phyloP scores from a whole-genome alignment of 2,888 invertebrate species.

The Bembecia ichneumoniformis region DNA sequence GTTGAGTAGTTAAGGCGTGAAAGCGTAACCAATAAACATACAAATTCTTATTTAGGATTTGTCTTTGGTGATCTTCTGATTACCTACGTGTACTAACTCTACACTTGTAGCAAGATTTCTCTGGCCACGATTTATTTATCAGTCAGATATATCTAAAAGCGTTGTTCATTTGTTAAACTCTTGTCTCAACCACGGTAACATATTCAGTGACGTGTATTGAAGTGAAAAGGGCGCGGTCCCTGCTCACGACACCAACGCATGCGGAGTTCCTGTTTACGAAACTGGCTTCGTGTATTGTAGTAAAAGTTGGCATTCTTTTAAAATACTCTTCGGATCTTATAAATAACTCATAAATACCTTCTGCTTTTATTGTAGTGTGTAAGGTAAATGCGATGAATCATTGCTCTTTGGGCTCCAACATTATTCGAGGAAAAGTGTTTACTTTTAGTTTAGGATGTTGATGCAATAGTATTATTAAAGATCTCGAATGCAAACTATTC shows the following conservation, averaged over 20 bases:
- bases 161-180: too few species aligned
- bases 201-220: background rate
- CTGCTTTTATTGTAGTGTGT: background rate
- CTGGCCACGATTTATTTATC: slow-evolving; percentile 2
- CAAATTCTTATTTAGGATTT: too few species aligned
- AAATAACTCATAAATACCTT: background rate
- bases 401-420: too few species aligned
- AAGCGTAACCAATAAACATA: too few species aligned
- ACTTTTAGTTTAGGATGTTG: too few species aligned
- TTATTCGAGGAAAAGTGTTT: too few species aligned
- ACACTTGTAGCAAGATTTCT: slow-evolving; percentile 1
- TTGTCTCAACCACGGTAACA: too few species aligned
- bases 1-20: too few species aligned
- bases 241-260: slow-evolving; percentile 16
- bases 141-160: too few species aligned
- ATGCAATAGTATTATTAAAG: too few species aligned
- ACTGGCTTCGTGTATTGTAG: slow-evolving; percentile 59
- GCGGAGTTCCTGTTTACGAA: slow-evolving; percentile 57
- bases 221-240: slow-evolving; percentile 18
- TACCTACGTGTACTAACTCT: slow-evolving; percentile 2
- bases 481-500: too few species aligned
- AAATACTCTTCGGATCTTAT: slow-evolving; percentile 25
- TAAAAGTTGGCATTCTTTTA: slow-evolving; percentile 64
- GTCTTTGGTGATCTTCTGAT: slow-evolving; percentile 1
- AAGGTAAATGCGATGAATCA: background rate